Conservation (phyloP, 2,113 vertebrate genomes). For the Ceratotherium simum region DNA sequence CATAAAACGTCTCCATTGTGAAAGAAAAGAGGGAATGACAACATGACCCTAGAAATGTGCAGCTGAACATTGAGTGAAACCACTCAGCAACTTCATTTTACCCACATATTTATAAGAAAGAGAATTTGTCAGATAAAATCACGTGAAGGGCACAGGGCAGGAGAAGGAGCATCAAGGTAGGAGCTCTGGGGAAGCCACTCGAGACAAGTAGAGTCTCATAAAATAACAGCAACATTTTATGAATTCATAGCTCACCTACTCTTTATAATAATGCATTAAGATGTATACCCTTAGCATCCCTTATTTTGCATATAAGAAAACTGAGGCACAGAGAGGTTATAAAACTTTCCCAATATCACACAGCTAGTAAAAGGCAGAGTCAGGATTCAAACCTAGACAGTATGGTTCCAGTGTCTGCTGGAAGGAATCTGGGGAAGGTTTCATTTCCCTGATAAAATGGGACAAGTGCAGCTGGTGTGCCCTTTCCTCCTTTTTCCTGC, state of each 20-base stretch:
- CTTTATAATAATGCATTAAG: neutral
- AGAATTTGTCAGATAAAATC: neutral
- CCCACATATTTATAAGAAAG: neutral
- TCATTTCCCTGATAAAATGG: neutral
- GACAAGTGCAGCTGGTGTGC: too few species aligned
- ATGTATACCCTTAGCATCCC: neutral
- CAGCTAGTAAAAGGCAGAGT: neutral
- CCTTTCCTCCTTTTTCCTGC: neutral
- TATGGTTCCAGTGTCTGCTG: neutral
- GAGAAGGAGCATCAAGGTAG: neutral
- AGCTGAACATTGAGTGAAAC: neutral
- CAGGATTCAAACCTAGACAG: neutral
- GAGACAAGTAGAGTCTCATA: neutral
- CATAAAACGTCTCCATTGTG: neutral
- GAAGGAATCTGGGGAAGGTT: neutral
- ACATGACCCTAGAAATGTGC: neutral
- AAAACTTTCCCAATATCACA: neutral
- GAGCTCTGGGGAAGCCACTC: neutral
- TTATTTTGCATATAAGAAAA: slow-evolving; percentile 20
- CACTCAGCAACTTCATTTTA: neutral
- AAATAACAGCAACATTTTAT: neutral
- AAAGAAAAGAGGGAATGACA: neutral
- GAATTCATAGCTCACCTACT: neutral
- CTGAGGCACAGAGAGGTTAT: neutral
- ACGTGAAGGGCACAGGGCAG: neutral